These are phyloP conservation scores for Sitta europaea DNA, from an alignment of 2,113 vertebrate genomes.

Conservation along the genomic window DNA sequence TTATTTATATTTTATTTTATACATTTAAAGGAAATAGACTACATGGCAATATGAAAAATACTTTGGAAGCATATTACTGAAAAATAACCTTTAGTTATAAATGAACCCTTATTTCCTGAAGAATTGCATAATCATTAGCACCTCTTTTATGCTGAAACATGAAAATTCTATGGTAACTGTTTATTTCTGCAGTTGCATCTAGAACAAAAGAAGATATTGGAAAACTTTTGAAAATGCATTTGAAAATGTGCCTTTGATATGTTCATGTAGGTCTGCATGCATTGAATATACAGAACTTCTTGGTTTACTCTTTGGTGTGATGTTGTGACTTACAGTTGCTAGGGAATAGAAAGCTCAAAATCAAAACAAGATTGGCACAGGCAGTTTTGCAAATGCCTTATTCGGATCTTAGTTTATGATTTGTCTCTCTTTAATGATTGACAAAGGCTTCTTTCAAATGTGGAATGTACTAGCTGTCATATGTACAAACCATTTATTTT, in stretches of 20 bases:
- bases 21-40: neutral
- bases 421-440: neutral
- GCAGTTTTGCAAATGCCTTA: neutral
- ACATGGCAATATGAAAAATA: neutral
- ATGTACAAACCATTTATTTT: neutral
- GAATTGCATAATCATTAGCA: neutral
- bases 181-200: neutral
- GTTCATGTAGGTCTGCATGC: neutral
- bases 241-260: neutral
- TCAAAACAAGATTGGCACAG: neutral
- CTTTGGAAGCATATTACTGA: neutral
- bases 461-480: neutral
- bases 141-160: neutral
- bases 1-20: neutral
- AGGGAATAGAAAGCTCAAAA: neutral
- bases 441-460: neutral
- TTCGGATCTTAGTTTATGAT: neutral
- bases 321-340: constrained; percentile 23
- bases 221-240: neutral
- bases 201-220: neutral
- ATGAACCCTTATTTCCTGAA: neutral
- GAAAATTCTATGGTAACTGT: neutral
- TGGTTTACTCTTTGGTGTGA: neutral
- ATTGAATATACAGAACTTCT: neutral
- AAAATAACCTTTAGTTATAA: neutral